Base-by-base conservation (phyloP, 2,113 vertebrate genomes). In the Syngnathus floridae region DNA sequence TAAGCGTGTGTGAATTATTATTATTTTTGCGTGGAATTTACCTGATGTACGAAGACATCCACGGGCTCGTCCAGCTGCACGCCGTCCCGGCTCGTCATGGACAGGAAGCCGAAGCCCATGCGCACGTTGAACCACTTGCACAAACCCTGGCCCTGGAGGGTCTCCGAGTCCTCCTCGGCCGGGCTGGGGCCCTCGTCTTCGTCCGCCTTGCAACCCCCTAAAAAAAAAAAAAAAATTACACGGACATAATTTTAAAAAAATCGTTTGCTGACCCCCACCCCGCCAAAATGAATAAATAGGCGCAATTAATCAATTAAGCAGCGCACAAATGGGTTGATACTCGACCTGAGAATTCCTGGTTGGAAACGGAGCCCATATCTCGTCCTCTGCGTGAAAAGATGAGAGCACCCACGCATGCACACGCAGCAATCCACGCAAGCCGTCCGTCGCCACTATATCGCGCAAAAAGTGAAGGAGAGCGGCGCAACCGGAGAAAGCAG, bases 121-220 rank as follows among this genome's bases (percentile, higher is more conserved):
- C 95, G 93, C 73, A 98, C 95, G 62, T 98, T 99, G 90, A 98
- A 98, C 97, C 97, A 99, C 58, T 98, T 99, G 74, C 97, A 98
- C 85, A 94, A 87, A 49, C 97, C 96, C 60, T 90, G 88, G 40
- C 95, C 96, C 54, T 88, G 90, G 71, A 93, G 88, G 0, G 89
- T 85, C 78, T 91, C 92, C 0, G 90, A 79, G 51, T 91, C 92
- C 68, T 95, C 93, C 71, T 92, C 92, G 38, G 90, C 92, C 38
- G 89, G 80, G 76, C 93, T 94, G 36, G 91, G 92, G 5, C 91
- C 91, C 16, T 94, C 94, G 55, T 90, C 92, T 72, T 94, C 93
- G 69, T 93, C 92, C 35, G 90, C 81, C 60, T 90, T 80, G 69
- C 91, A 92, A 72, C 91, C 92, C 89, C 95, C 95, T 98, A 86